phyloP scores from a whole-genome alignment of 2,797 vertebrate species.

The Typhlichthys eigenmanni region DNA sequence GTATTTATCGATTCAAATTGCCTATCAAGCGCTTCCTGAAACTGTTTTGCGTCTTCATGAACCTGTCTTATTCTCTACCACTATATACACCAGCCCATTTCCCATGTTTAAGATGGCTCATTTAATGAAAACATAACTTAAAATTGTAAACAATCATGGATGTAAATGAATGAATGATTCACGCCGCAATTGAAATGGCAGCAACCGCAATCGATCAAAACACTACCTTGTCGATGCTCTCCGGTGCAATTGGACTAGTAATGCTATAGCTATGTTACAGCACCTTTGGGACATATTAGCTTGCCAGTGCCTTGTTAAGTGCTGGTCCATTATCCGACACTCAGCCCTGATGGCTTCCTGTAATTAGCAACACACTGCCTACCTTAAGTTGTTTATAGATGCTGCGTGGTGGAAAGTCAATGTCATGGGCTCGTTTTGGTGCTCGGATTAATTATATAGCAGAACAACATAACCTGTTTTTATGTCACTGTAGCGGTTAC shows the following conservation, averaged over 20 bases:
- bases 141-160: not conserved
- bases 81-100: too few species aligned
- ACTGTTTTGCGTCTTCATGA: too few species aligned
- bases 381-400: slow-evolving; percentile 20
- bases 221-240: slow-evolving; percentile 43
- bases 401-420: slow-evolving; percentile 1
- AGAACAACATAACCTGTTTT: not conserved
- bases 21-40: too few species aligned
- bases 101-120: too few species aligned
- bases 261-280: slow-evolving; percentile 57
- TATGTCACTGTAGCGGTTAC: too few species aligned
- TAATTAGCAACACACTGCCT: slow-evolving; percentile 45
- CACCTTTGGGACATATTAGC: slow-evolving; percentile 62
- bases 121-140: too few species aligned
- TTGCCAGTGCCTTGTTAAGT: slow-evolving; percentile 28
- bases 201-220: slow-evolving; percentile 55
- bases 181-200: slow-evolving; percentile 53
- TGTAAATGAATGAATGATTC: slow-evolving; percentile 43
- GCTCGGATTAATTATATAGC: too few species aligned
- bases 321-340: slow-evolving; percentile 33
- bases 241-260: slow-evolving; percentile 62
- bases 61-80: too few species aligned
- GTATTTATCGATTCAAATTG: too few species aligned
- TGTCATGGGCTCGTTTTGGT: too few species aligned
- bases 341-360: slow-evolving; percentile 48